Base-by-base conservation (phyloP, 2,113 vertebrate species). In the Chunga burmeisteri region DNA sequence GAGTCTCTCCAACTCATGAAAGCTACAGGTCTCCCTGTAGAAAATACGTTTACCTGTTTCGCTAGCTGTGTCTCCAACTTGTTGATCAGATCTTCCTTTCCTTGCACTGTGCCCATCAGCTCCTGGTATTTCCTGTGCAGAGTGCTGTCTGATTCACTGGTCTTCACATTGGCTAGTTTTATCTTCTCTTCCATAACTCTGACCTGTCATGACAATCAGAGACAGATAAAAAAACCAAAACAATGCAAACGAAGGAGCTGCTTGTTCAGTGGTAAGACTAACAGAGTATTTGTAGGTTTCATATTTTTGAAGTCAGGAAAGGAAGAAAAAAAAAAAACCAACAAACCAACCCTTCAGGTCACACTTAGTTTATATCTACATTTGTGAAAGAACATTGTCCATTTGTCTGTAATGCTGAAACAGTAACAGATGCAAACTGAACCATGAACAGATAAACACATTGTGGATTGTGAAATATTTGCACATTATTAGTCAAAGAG, bases 171-270 rank as follows among this genome's bases (percentile, higher is more conserved):
- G 49, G 98, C 98, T 42, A 98, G 97, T 97, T 99, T 99, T 82
- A 99, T 94, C 92, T 99, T 98, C 92, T 99, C 99, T 93, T 99
- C 98, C 98, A 99, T 98, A 93, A 98, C 94, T 52, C 98, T 98
- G 67, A 99, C 98, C 99, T 99, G 95, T 78, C 82, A 91, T 13
- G 21, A 86, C 23, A 92, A 87, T n/a, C 44, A 91, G 63, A 80
- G 59, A 4, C 42, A 88, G 66, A 95, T 5, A 50, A 55, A 67
- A 56, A 3, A 32, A 15, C 2, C 16, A 32, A 46, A 73, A 30
- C 17, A 82, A 74, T 23, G 44, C 20, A 85, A 78, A 70, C 22
- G 49, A 89, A 93, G 71, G 61, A 85, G n/a, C 25, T 90, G 34
- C 9, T 87, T 78, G 29, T 75, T 47, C 40, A 88, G 16, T 53